phyloP scores from a whole-genome alignment of 2,888 invertebrate species.

The Phaonia tiefii region DNA sequence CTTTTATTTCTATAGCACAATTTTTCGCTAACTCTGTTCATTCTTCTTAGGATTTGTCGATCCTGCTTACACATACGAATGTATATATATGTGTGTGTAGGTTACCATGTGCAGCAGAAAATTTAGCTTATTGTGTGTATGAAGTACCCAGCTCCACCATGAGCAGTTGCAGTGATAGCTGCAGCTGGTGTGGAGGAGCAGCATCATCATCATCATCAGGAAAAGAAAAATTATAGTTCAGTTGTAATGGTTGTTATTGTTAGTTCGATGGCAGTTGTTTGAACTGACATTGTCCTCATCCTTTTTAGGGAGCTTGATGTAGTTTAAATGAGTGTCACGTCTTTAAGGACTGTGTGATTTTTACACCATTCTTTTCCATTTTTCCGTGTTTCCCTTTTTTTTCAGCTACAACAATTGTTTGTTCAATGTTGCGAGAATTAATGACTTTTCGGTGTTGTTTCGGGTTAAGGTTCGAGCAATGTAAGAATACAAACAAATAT shows the following conservation, averaged over 20 bases:
- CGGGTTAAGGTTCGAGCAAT: background rate
- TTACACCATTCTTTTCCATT: conserved; percentile 27
- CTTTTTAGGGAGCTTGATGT: conserved; percentile 12
- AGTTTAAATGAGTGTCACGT: conserved; percentile 23
- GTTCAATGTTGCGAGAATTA: conserved; percentile 44
- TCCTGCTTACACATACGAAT: background rate
- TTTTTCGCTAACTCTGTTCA: conserved; percentile 29
- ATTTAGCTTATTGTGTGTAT: background rate
- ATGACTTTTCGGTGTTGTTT: conserved; percentile 21
- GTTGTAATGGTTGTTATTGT: conserved; percentile 23
- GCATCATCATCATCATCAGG: conserved; percentile 34
- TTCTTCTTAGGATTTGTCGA: background rate
- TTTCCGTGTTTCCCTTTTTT: conserved; percentile 18
- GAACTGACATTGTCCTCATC: background rate
- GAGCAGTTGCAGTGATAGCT: background rate
- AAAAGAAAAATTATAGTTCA: conserved; percentile 59
- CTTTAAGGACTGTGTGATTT: conserved; percentile 16
- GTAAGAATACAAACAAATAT: background rate
- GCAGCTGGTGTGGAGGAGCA: background rate
- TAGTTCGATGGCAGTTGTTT: background rate
- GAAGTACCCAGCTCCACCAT: background rate
- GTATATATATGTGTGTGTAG: background rate
- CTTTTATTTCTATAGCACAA: conserved; percentile 50
- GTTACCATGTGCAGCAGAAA: conserved; percentile 12
- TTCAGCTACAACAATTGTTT: conserved; percentile 18